These are phyloP conservation scores for Drosophila eugracilis DNA, from an alignment of 1,140 invertebrate genomes.

Conservation along the genomic window DNA sequence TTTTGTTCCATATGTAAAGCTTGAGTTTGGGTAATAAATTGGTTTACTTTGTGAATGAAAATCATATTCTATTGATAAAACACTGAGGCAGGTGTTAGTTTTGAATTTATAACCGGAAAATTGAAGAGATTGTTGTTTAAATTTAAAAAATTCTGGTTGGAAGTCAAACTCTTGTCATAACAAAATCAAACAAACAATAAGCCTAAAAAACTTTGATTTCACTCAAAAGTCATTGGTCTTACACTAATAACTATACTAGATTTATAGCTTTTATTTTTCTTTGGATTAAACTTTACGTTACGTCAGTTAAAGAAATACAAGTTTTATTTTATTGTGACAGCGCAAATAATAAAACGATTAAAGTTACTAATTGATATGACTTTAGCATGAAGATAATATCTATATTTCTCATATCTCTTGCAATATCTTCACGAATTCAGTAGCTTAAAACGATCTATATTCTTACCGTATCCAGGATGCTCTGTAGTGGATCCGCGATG, in stretches of 20 bases:
- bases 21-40: neutral
- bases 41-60: neutral
- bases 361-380: slow-evolving; percentile 2
- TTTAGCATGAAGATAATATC: too few relatives aligned
- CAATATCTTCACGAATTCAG: neutral
- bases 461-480: slow-evolving; percentile 86
- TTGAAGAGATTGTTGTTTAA: neutral
- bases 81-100: neutral
- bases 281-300: neutral
- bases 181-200: neutral
- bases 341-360: neutral
- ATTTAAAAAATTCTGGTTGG: neutral
- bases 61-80: neutral
- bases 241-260: too few relatives aligned
- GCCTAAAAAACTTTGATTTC: neutral
- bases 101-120: neutral
- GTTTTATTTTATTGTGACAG: neutral
- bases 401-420: neutral
- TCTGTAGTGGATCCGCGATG: slow-evolving; percentile 85
- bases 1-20: neutral
- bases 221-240: too few relatives aligned
- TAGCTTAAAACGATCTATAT: neutral
- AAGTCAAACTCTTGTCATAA: neutral
- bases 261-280: neutral
- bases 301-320: neutral